A percentile compares a stretch with the other conserved stretches of the same genome.
Conservation (phyloP, 2,888 invertebrate species). For the Helobdella robusta region DNA sequence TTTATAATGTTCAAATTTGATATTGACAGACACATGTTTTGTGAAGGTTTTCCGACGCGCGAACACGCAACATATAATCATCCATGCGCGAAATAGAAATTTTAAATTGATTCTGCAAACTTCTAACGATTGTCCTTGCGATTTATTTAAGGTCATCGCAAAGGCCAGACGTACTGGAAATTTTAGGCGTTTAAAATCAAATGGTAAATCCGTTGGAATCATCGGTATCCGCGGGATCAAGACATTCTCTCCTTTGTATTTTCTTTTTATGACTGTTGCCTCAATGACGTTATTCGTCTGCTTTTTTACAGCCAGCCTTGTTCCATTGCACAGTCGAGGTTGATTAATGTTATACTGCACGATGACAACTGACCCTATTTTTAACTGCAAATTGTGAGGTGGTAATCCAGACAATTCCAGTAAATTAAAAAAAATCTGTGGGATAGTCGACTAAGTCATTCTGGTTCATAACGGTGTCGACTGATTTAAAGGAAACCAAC, state of each 20-base stretch:
- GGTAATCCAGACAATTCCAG: slow-evolving; percentile 34
- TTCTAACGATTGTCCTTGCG: neutral
- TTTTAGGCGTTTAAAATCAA: neutral
- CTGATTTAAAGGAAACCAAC: neutral
- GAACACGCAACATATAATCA: slow-evolving; percentile 27
- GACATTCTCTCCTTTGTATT: slow-evolving; percentile 32
- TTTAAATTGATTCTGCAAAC: neutral
- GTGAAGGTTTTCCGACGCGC: slow-evolving; percentile 12
- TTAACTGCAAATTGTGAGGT: slow-evolving; percentile 35
- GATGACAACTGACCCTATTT: slow-evolving; percentile 36
- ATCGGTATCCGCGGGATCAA: slow-evolving; percentile 35
- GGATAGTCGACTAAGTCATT: slow-evolving; percentile 33
- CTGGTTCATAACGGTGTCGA: neutral
- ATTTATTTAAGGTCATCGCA: neutral
- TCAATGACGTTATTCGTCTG: slow-evolving; percentile 33
- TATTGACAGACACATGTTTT: too few species aligned
- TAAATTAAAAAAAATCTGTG: slow-evolving; percentile 34
- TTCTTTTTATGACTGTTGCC: slow-evolving; percentile 32
- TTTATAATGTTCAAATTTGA: too few species aligned
- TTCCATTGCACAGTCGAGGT: slow-evolving; percentile 38
- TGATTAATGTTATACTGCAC: slow-evolving; percentile 37
- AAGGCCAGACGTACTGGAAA: neutral
- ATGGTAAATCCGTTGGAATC: slow-evolving; percentile 25
- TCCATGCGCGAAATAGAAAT: slow-evolving; percentile 21
- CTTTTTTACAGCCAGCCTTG: slow-evolving; percentile 33